These are phyloP conservation scores for Euplexia lucipara DNA, from an alignment of 2,888 invertebrate species.

Conservation along the genomic window DNA sequence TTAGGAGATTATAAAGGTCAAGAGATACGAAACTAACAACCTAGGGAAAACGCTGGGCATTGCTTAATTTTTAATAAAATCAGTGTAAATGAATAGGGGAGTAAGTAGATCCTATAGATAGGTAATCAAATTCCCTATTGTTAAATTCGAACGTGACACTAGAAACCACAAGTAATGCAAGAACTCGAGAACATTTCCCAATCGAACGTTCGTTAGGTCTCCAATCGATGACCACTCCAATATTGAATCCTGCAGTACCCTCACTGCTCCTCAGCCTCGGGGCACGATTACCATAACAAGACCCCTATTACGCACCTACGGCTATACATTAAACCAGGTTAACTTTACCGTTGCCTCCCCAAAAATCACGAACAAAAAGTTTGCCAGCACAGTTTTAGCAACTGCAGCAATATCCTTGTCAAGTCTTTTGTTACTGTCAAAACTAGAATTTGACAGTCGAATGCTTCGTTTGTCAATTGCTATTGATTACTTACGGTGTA, in stretches of 20 bases:
- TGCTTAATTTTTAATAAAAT: no score
- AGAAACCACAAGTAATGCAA: conserved; percentile 22
- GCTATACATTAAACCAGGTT: conserved; percentile 63
- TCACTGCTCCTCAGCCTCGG: conserved; percentile 77
- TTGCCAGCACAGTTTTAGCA: conserved; percentile 19
- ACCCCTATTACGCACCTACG: conserved; percentile 87
- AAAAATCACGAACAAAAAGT: conserved; percentile 19
- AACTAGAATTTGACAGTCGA: conserved; percentile 90
- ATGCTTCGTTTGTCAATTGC: conserved; percentile 91
- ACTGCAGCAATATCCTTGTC: conserved; percentile 63
- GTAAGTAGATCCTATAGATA: no score
- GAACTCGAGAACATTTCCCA: conserved; percentile 56
- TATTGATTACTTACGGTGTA: conserved; percentile 88
- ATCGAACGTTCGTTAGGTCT: conserved; percentile 66
- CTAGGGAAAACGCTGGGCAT: no score
- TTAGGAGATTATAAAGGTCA: no score
- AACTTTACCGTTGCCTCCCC: conserved; percentile 54
- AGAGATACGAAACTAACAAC: no score
- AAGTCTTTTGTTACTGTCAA: conserved; percentile 72
- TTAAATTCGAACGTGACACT: conserved; percentile 27
- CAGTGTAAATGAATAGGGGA: no score
- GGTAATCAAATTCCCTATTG: conserved; percentile 6
- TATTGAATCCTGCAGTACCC: conserved; percentile 74
- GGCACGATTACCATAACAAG: conserved; percentile 90
- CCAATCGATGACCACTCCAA: conserved; percentile 81